Evolutionary conservation across 2,113 vertebrate genomes (phyloP).

Genomic region (Orientallactaga bullata): DNA sequence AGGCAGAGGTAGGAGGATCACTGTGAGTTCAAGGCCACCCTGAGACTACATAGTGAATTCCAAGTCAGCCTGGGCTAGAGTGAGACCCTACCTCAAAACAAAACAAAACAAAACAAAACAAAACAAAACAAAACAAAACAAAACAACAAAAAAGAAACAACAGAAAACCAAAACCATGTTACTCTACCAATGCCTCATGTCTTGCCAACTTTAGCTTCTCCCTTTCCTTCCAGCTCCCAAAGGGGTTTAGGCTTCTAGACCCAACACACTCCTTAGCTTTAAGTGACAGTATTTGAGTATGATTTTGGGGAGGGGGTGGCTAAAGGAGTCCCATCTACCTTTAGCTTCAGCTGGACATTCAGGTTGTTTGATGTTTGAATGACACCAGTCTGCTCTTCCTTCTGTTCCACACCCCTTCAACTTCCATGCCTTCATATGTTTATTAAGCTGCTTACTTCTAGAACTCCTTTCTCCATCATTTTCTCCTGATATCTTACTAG

Average conservation of each 20-base stretch:
- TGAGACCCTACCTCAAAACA: no score
- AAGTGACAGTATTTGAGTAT: background rate
- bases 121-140: no score
- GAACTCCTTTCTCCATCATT: background rate
- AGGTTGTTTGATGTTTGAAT: background rate
- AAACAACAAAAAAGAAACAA: no score
- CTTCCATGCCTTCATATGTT: constrained; percentile 11
- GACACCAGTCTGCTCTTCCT: background rate
- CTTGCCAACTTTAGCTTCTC: background rate
- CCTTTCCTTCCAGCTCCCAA: background rate
- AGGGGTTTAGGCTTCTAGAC: background rate
- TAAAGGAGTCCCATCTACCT: background rate
- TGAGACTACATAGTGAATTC: no score
- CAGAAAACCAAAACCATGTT: background rate
- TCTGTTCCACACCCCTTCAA: background rate
- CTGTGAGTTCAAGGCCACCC: no score
- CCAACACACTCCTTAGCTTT: background rate
- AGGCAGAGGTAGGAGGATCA: no score
- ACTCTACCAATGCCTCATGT: background rate
- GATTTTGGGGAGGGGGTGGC: background rate
- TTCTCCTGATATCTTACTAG: background rate
- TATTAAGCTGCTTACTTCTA: background rate
- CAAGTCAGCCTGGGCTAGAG: no score
- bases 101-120: no score
- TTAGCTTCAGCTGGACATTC: background rate